Evolutionary conservation across 2,888 invertebrate genomes (phyloP), one percentile per base, ranked within the genome.

Genomic region (Temnothorax ravouxi): DNA sequence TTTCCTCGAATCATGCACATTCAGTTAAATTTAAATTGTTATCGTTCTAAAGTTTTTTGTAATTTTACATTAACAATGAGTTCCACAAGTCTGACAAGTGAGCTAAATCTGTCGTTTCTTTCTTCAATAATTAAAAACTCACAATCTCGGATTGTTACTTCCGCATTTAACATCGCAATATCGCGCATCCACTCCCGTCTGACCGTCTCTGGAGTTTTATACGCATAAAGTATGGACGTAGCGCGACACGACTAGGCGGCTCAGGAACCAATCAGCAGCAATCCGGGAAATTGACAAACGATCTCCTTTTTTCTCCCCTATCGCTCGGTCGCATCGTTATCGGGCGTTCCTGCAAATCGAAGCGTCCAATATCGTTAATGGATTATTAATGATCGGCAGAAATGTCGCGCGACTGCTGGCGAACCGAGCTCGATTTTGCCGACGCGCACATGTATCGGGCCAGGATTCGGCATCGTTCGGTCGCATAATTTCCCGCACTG

Each of bases 281-380:
- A 90, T 91, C 88, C 90, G 87, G 86, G 83, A 84, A 85, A 71
- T 84, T 92, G 93, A 93, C 91, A 92, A 93, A 93, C 91, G 93
- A 93, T 91, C 87, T 59, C 34, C 71, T 85, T 89, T 88, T 86
- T 71, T 76, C 84, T 59, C 50, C 67, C 85, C 85, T 72, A 66
- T 84, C 72, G 79, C 47, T 18, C 44, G 34, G 44, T 66, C 67
- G 67, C 67, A 77, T 83, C 84, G 87, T 52, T 85, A 77, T 87
- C 85, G 64, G 21, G 74, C 66, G 83, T 86, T 76, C 44, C 87
- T 64, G 56, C 72, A 71, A 86, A 88, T 88, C 89, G 84, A 88
- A 86, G 85, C 86, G 86, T 86, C 85, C 89, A 83, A 86, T 90
- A 83, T 84, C 84, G 81, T 85, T 88, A 88, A 92, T 92, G 84